Base-by-base conservation (phyloP, 2,797 vertebrate genomes). In the Acanthis flammea region DNA sequence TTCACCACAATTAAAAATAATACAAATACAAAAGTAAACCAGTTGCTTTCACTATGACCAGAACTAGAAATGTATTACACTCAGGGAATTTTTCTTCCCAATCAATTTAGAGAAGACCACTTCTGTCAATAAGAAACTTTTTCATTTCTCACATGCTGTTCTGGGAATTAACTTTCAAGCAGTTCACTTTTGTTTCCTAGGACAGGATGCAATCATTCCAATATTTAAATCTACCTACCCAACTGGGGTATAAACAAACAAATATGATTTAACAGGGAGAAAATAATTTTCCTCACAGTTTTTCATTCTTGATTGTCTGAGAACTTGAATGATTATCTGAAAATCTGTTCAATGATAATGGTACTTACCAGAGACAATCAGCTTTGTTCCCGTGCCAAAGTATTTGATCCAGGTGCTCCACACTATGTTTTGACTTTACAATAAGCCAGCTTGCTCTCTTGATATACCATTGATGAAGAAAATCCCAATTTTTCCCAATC, bases 341-440 rank as follows among this genome's bases (percentile, higher is more conserved):
- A 90, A 60, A 37, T 41, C 3, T 42, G 7, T 81, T 71, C 1
- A 80, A 19, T 33, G 14, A 28, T 23, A 78, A 62, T 14, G 10
- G 35, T 88, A 96, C 96, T 96, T 93, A 97, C 96, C 17, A 13
- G 95, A 92, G 44, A 96, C 2, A 13, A 92, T 84, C 8, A 97
- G n/a, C 45, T 90, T 94, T 24, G 95, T 96, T 86, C 96, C 96
- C 0, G 0, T 63, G 53, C 96, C 90, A 0, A 96, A 96, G 71
- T 79, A 85, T 33, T 97, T 96, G 39, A 76, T 58, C 95, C 90
- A 85, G 4, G 2, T 27, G 0, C 0, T 54, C 45, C 94, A 96
- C 95, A 22, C 2, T 66, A 0, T 13, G 27, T 47, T 90, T 50
- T 88, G 37, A 1, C 94, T 95, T 96, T 96, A 12, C 91, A 96